Percentiles rank a stretch among this genome's conserved stretches.
Evolutionary conservation across 2,888 invertebrate genomes (phyloP).

Genomic region (Biston stratarius): DNA sequence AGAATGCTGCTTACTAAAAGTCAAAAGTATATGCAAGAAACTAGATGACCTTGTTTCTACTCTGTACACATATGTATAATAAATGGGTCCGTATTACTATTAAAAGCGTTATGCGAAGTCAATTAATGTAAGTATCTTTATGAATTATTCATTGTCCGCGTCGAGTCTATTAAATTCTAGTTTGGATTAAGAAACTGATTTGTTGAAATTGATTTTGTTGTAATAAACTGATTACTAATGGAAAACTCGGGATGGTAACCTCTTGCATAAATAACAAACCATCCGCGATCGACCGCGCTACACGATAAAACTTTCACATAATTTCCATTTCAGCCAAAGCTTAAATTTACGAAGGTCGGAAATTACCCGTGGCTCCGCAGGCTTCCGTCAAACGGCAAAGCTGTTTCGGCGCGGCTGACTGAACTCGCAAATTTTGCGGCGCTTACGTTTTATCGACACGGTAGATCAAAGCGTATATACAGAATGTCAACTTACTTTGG

Average conservation of each 20-base stretch:
- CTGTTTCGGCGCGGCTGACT: slow-evolving; percentile 42
- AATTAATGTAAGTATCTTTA: neutral
- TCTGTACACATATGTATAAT: neutral
- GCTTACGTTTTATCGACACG: slow-evolving; percentile 41
- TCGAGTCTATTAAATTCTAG: neutral
- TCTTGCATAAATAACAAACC: slow-evolving; percentile 38
- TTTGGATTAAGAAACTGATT: neutral
- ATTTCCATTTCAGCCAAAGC: slow-evolving; percentile 44
- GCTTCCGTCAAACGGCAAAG: slow-evolving; percentile 45
- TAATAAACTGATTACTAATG: slow-evolving; percentile 22
- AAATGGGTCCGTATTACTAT: too few relatives aligned
- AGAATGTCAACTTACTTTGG: slow-evolving; percentile 86
- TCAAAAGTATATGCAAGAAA: too few relatives aligned
- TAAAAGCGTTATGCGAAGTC: neutral
- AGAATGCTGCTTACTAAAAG: too few relatives aligned
- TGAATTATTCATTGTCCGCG: neutral
- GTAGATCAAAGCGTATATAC: slow-evolving; percentile 39
- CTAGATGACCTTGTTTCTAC: neutral
- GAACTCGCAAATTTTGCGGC: slow-evolving; percentile 40
- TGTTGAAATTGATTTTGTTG: neutral
- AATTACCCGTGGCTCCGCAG: slow-evolving; percentile 40
- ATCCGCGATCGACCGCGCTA: slow-evolving; percentile 37
- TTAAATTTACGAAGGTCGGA: slow-evolving; percentile 44
- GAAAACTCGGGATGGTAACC: slow-evolving; percentile 32
- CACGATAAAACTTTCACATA: slow-evolving; percentile 44